These are phyloP conservation scores for Zele albiditarsus DNA, from an alignment of 2,888 invertebrate genomes.

Conservation along the genomic window DNA sequence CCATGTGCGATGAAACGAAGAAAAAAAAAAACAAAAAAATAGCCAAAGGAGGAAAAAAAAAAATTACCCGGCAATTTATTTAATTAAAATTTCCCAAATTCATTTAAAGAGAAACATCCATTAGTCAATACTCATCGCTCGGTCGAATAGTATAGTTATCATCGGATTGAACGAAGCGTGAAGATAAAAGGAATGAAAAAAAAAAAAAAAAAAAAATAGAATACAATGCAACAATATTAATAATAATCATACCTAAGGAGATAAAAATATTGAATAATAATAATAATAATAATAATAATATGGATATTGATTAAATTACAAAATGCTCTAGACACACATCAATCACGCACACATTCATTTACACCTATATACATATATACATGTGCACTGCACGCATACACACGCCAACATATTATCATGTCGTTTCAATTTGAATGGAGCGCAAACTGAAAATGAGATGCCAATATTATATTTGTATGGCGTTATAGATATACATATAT, in stretches of 20 bases:
- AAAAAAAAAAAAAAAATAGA: conserved; percentile 1
- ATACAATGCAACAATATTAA: not conserved
- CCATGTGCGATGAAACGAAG: not conserved
- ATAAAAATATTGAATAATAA: conserved; percentile 5
- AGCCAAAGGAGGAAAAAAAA: not conserved
- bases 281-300: conserved; percentile 4
- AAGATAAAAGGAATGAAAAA: not conserved
- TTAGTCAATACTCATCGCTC: conserved; percentile 14
- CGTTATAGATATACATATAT: not conserved
- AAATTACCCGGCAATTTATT: not conserved
- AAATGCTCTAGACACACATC: conserved; percentile 10
- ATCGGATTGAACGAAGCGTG: not conserved
- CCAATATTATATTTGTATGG: not conserved
- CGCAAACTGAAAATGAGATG: conserved; percentile 7
- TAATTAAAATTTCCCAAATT: not conserved
- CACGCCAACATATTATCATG: conserved; percentile 2
- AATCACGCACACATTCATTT: conserved; percentile 13
- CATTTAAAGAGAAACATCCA: not conserved
- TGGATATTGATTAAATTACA: conserved; percentile 6
- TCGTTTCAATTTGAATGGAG: conserved; percentile 10
- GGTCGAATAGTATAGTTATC: conserved; percentile 18
- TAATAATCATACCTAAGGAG: conserved; percentile 6
- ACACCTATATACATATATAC: not conserved
- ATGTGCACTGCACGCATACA: not conserved
- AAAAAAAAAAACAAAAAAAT: not conserved